These are phyloP conservation scores for Lampris incognitus DNA, from an alignment of 2,113 vertebrate genomes.

Conservation along the genomic window DNA sequence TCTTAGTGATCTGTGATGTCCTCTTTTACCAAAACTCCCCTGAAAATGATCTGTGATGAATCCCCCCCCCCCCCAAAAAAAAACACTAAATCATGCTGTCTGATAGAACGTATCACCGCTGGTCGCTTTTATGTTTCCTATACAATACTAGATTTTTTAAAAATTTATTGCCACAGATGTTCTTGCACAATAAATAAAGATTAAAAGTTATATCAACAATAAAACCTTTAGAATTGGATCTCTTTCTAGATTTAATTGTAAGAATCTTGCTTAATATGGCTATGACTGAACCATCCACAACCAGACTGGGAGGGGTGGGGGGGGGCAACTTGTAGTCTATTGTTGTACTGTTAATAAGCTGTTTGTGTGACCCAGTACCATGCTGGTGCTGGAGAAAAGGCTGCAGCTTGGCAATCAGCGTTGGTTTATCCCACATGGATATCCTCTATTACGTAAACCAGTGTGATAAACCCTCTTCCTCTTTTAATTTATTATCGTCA, in stretches of 20 bases:
- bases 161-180: not conserved
- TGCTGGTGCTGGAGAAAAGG: slow-evolving; percentile 46
- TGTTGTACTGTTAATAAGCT: slow-evolving; percentile 59
- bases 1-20: slow-evolving; percentile 34
- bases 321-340: not conserved
- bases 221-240: not conserved
- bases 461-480: slow-evolving; percentile 26
- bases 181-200: no score
- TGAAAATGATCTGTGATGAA: slow-evolving; percentile 14
- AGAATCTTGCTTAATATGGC: not conserved
- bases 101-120: slow-evolving; percentile 7
- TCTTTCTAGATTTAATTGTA: slow-evolving; percentile 5
- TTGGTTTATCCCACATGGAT: slow-evolving; percentile 2
- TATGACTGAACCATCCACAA: slow-evolving; percentile 12
- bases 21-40: slow-evolving; percentile 6
- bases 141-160: not conserved
- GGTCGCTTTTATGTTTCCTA: slow-evolving; percentile 16
- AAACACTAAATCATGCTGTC: slow-evolving; percentile 6
- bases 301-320: slow-evolving; percentile 39
- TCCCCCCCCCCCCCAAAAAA: not conserved
- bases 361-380: slow-evolving; percentile 64
- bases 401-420: slow-evolving; percentile 30
- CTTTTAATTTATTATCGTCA: slow-evolving; percentile 36
- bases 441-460: slow-evolving; percentile 13
- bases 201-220: no score